Conservation (phyloP, 2,888 invertebrate genomes). For the Myopa tessellatipennis region DNA sequence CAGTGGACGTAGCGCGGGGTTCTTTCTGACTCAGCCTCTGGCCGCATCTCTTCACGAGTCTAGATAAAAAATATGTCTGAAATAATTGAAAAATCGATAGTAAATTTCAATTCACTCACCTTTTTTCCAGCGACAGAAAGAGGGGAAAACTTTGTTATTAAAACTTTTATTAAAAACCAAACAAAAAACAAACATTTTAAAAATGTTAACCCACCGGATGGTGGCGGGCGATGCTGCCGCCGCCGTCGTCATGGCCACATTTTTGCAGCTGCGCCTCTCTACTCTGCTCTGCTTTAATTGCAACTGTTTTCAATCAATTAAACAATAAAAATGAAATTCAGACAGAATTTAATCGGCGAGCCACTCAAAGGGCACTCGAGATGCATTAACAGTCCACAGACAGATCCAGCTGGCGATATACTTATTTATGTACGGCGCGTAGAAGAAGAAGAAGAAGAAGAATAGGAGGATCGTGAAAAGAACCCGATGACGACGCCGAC, state of each 20-base stretch:
- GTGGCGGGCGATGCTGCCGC: no score
- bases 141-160: background rate
- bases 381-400: background rate
- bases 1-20: no score
- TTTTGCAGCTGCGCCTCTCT: background rate
- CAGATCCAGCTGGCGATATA: background rate
- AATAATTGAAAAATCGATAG: no score
- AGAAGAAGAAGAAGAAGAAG: background rate
- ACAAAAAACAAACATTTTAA: background rate
- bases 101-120: background rate
- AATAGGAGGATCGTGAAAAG: background rate
- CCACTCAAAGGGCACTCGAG: conserved; percentile 8
- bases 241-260: background rate
- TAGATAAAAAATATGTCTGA: no score
- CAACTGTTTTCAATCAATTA: conserved; percentile 18
- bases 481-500: background rate
- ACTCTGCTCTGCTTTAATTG: background rate
- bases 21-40: no score
- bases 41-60: no score
- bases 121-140: background rate
- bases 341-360: background rate
- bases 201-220: background rate
- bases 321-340: conserved; percentile 9
- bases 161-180: background rate
- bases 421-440: no score